Base-by-base conservation (phyloP, 2,113 vertebrate genomes). In the Mesocricetus auratus region DNA sequence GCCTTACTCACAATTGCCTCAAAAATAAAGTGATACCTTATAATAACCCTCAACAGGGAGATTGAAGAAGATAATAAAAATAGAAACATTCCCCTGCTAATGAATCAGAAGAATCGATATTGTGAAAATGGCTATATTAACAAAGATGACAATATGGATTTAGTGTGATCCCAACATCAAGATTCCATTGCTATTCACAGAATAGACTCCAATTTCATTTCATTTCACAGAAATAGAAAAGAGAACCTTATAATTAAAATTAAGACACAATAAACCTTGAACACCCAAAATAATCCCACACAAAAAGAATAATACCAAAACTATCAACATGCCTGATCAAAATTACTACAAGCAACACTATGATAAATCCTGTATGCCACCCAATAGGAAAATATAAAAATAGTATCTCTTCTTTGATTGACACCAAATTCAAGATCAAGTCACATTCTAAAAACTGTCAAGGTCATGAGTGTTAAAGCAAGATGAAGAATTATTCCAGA, bases 391-490 rank as follows among this genome's bases (percentile, higher is more conserved):
- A 31, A 39, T 56, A 66, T 60, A 22, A 86, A 73, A 73, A 93
- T 3, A 94, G 39, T 62, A 82, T 69, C 39, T 83, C 73, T 94
- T 86, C 45, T 74, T 26, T 89, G 47, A 86, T 22, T 68, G 78
- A 73, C 12, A 53, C 8, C 71, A 92, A 93, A 83, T 85, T 83
- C 29, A 79, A 60, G 69, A 89, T 89, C 56, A 83, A 85, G 39
- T 60, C 11, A 53, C 8, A n/a, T 58, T 73, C 66, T 92, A 92
- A 53, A 97, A 75, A 79, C 31, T 79, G 5, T 68, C 62, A 68
- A 73, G 33, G 12, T 94, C 79, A 92, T 64, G n/a, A 95, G 90
- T 78, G 39, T 79, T 74, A 96, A 91, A 36, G 47, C 21, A 93
- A 89, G 24, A 97, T 93, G 45, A 89, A 42, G 26, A 94, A 53